Conservation (phyloP, 2,888 invertebrate genomes). For the Tiliacea aurago region DNA sequence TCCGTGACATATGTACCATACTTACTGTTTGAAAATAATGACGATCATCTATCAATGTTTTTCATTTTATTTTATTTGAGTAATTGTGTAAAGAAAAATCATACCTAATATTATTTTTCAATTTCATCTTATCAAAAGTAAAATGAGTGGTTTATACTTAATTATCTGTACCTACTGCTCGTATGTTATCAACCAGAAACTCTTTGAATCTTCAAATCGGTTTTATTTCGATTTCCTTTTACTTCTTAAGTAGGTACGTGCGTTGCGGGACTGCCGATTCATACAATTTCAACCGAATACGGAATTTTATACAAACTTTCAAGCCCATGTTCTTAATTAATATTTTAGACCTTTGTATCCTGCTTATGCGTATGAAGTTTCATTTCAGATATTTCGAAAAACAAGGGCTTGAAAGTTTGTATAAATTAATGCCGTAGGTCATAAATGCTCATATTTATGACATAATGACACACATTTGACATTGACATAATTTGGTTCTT, state of each 20-base stretch:
- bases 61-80: not conserved
- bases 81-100: not conserved
- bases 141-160: not conserved
- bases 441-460: too few species aligned
- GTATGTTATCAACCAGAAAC: not conserved
- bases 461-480: too few species aligned
- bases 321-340: too few species aligned
- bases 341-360: too few species aligned
- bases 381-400: too few species aligned
- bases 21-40: not conserved
- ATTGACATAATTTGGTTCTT: too few species aligned
- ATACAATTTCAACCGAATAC: slow-evolving; percentile 32
- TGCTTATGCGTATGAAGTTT: too few species aligned
- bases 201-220: slow-evolving; percentile 1
- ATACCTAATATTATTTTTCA: not conserved
- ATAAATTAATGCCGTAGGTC: too few species aligned
- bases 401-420: too few species aligned
- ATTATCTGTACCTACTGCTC: not conserved
- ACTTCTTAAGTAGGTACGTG: not conserved
- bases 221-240: slow-evolving; percentile 21
- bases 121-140: not conserved
- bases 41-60: too few species aligned
- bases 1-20: too few species aligned
- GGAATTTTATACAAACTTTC: too few species aligned
- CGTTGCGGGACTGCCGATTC: not conserved